These are phyloP conservation scores for Drosophila eugracilis DNA, from an alignment of 1,140 invertebrate genomes.

Conservation along the genomic window DNA sequence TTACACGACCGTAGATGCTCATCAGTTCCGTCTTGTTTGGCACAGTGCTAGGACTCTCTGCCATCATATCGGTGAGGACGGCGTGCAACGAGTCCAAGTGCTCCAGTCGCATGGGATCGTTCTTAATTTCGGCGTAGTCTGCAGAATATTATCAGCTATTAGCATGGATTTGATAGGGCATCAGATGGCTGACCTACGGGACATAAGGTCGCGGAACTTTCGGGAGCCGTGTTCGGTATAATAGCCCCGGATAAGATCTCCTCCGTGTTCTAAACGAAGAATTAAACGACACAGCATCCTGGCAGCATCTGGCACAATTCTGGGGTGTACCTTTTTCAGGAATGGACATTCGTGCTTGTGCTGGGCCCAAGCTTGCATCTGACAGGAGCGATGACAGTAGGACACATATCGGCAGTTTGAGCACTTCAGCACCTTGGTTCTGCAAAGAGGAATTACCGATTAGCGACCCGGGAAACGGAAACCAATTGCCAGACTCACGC, in stretches of 20 bases:
- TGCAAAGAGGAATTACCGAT: constrained; percentile 55
- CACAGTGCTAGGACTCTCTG: constrained; percentile 86
- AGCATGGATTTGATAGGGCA: not conserved
- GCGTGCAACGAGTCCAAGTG: constrained; percentile 89
- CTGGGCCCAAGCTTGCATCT: constrained; percentile 90
- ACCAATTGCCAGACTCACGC: constrained; percentile 84
- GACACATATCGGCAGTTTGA: constrained; percentile 92
- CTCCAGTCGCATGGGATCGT: constrained; percentile 89
- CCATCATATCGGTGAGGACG: constrained; percentile 89
- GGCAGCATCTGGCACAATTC: constrained; percentile 90
- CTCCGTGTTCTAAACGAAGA: constrained; percentile 88
- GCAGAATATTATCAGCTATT: constrained; percentile 25
- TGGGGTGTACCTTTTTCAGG: constrained; percentile 88
- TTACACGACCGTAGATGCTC: constrained; percentile 92
- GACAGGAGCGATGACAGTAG: constrained; percentile 91
- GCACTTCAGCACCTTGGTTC: constrained; percentile 90
- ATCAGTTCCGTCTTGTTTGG: constrained; percentile 92
- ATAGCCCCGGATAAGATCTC: constrained; percentile 88
- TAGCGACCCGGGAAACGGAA: too few relatives aligned
- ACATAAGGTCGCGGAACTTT: constrained; percentile 93
- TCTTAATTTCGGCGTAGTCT: constrained; percentile 92
- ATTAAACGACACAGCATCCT: constrained; percentile 90
- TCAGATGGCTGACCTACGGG: constrained; percentile 87
- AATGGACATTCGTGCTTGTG: constrained; percentile 92
- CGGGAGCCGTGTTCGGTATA: constrained; percentile 89